Conservation (phyloP, 2,888 invertebrate species). For the Elegia similella region DNA sequence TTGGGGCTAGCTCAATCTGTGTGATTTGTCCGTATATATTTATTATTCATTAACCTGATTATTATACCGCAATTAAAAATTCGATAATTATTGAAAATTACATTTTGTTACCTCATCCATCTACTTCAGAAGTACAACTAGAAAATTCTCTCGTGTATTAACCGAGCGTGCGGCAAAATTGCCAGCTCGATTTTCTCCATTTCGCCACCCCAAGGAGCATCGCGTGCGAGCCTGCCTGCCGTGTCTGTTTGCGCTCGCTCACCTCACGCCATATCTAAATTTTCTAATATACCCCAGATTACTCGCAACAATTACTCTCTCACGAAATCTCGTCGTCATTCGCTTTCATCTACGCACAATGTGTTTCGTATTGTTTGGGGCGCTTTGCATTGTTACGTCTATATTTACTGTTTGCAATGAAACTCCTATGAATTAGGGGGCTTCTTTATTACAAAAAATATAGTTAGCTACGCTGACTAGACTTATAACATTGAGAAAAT, state of each 20-base stretch:
- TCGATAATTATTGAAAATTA: too few relatives aligned
- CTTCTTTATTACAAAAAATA: not conserved
- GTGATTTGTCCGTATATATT: too few relatives aligned
- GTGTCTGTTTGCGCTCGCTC: conserved; percentile 44
- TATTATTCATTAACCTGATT: too few relatives aligned
- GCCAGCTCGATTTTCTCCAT: conserved; percentile 53
- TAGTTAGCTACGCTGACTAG: too few relatives aligned
- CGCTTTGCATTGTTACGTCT: conserved; percentile 1
- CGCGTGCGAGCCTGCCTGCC: conserved; percentile 54
- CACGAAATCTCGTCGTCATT: conserved; percentile 41
- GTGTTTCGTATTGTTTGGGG: conserved; percentile 6
- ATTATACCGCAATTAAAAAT: too few relatives aligned
- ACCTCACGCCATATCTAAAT: conserved; percentile 71
- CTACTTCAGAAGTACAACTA: conserved; percentile 1
- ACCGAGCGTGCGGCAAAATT: conserved; percentile 56
- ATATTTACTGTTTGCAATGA: not conserved
- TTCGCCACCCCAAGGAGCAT: conserved; percentile 51
- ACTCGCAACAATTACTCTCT: conserved; percentile 55
- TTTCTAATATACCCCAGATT: conserved; percentile 62
- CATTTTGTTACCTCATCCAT: not conserved
- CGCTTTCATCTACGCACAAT: conserved; percentile 15
- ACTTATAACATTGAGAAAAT: too few relatives aligned
- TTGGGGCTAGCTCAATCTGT: too few relatives aligned
- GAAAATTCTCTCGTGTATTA: conserved; percentile 14
- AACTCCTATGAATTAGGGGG: not conserved